Conservation (phyloP, 2,888 invertebrate species). For the Schrankia costaestrigalis region DNA sequence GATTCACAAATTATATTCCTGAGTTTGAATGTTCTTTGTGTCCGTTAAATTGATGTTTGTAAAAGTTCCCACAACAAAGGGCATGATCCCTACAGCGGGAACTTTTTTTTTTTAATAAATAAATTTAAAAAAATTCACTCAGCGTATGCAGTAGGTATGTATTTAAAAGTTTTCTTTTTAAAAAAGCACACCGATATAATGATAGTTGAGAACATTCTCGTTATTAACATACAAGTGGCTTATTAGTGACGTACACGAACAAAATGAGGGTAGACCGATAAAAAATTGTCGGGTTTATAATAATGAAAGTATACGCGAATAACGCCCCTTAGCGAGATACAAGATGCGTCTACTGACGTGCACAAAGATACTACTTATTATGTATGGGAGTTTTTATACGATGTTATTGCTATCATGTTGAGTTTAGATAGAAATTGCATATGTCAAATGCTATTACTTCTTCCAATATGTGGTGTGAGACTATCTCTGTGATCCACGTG, state of each 20-base stretch:
- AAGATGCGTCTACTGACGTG: constrained; percentile 50
- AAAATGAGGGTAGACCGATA: constrained; percentile 30
- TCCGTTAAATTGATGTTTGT: no score
- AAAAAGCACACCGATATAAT: constrained; percentile 31
- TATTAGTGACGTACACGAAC: constrained; percentile 60
- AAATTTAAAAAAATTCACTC: constrained; percentile 21
- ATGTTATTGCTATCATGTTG: neutral
- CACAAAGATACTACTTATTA: constrained; percentile 30
- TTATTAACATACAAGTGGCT: constrained; percentile 63
- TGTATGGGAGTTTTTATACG: neutral
- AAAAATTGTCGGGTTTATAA: constrained; percentile 54
- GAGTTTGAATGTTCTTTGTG: no score
- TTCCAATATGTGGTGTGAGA: no score
- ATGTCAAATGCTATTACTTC: neutral
- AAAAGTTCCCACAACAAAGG: no score
- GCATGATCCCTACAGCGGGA: no score
- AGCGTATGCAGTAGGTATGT: no score
- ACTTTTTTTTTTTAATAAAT: no score
- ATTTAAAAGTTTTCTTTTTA: no score
- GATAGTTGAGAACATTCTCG: constrained; percentile 32
- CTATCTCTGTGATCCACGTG: no score
- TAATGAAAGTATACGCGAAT: constrained; percentile 46
- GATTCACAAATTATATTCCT: no score
- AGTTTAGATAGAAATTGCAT: neutral
- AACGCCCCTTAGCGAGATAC: constrained; percentile 55